phyloP scores from a whole-genome alignment of 1,140 invertebrate genomes.

The Apolygus lucorum region DNA sequence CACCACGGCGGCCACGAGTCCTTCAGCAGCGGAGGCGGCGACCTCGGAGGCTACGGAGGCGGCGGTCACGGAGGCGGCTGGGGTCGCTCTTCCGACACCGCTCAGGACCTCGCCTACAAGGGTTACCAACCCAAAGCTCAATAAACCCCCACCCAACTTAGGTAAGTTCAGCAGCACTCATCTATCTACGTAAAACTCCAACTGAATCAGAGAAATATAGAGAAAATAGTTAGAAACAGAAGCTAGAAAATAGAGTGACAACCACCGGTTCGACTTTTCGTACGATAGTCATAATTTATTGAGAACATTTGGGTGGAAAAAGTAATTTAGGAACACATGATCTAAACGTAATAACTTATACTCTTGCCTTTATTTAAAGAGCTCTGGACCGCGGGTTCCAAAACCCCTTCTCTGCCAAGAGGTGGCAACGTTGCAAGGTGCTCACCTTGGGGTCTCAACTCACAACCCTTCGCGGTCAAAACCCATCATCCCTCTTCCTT shows the following conservation, averaged over 20 bases:
- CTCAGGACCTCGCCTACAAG: slow-evolving; percentile 63
- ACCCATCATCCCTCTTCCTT: too few species aligned
- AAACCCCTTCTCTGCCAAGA: too few species aligned
- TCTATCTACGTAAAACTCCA: neutral
- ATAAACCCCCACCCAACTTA: slow-evolving; percentile 1
- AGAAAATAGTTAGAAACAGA: too few species aligned
- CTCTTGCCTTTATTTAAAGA: too few species aligned
- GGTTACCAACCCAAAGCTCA: slow-evolving; percentile 49
- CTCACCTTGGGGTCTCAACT: too few species aligned
- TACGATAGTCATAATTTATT: neutral
- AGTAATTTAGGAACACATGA: too few species aligned
- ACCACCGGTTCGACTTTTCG: neutral
- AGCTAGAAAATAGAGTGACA: too few species aligned
- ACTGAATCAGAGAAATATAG: neutral
- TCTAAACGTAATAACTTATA: too few species aligned
- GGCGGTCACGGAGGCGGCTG: slow-evolving; percentile 50
- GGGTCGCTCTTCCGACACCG: slow-evolving; percentile 55
- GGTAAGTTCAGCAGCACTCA: neutral
- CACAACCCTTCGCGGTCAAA: too few species aligned
- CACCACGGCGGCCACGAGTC: slow-evolving; percentile 44
- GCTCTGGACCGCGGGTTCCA: too few species aligned
- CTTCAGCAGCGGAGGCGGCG: slow-evolving; percentile 37
- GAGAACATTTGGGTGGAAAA: neutral
- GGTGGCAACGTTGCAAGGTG: too few species aligned
- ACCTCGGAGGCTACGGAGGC: slow-evolving; percentile 26